Base-by-base conservation (phyloP, 1,140 invertebrate species). In the Apis dorsata region DNA sequence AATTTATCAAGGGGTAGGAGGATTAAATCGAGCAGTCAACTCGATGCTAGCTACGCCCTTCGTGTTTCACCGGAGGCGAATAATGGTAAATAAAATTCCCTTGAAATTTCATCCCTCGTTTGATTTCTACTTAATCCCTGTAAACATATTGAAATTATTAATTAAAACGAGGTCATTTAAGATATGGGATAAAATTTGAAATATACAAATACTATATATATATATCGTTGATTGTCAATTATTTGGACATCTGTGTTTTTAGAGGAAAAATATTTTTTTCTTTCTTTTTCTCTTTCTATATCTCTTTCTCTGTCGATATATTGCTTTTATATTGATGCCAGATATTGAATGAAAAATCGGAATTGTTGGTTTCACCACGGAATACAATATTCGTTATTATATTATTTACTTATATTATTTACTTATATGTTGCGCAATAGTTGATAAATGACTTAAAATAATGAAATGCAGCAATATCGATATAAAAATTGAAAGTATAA, bases 21-120 rank as follows among this genome's bases (percentile, higher is more conserved):
- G 55, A 53, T 79, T 65, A 79, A 86, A 86, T 77, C 80, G 55
- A 66, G 75, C 65, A 69, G 63, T 75, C 73, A 71, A 75, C 28
- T 81, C 62, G 62, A 24, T 24, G 24, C 24, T 59, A 68, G 24
- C 44, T 69, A 59, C 49, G 57, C 63, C 59, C 73, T 34, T 82
- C 69, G 63, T 28, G 57, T 34, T 17, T 24, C 72, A 8, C 28
- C 34, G 65, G 68, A 49, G 68, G n/a, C 53, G 19, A 66, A 51
- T 78, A 82, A 82, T 74, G 62, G 69, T 71, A 71, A 86, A 86
- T 24, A 82, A 83, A 86, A 82, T 86, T 51, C 81, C 85, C 85
- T 51, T 77, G 74, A 86, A 78, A 86, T 86, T 78, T 71, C 53
- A 24, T 74, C 65, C 24, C 68, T 7, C 70, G 51, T 66, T 70